phyloP scores from a whole-genome alignment of 2,888 invertebrate species.

The Orgyia antiqua region DNA sequence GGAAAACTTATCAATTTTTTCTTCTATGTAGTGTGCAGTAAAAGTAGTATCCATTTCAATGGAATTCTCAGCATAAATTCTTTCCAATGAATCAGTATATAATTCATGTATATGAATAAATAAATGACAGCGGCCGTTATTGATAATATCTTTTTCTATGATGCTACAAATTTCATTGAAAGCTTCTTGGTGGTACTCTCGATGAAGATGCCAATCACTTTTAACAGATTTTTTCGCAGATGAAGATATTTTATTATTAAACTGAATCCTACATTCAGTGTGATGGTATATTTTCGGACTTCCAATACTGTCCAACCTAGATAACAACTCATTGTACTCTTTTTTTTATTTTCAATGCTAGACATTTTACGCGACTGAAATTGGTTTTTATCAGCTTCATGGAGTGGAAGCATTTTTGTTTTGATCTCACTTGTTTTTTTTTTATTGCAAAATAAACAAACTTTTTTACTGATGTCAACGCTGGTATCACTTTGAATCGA shows the following conservation, averaged over 20 bases:
- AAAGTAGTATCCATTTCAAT: too few relatives aligned
- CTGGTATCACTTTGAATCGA: conserved; percentile 5
- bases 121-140: conserved; percentile 1
- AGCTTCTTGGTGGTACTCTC: background rate
- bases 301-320: conserved; percentile 14
- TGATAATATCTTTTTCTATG: background rate
- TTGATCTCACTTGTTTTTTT: too few relatives aligned
- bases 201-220: conserved; percentile 6
- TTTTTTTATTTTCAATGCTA: conserved; percentile 11
- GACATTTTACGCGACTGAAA: conserved; percentile 9
- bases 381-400: conserved; percentile 2
- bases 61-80: background rate
- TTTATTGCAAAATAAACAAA: conserved; percentile 10
- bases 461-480: conserved; percentile 3
- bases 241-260: conserved; percentile 10
- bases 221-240: conserved; percentile 11
- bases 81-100: background rate
- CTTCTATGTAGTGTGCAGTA: too few relatives aligned
- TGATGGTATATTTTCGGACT: conserved; percentile 19
- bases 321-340: conserved; percentile 14
- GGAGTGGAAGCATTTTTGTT: conserved; percentile 11
- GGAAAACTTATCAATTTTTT: too few relatives aligned
- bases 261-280: conserved; percentile 16
- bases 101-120: background rate
- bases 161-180: background rate